Evolutionary conservation across 2,113 vertebrate species (phyloP), one percentile per base, ranked within the genome.

Genomic region (Lasiurus cinereus): DNA sequence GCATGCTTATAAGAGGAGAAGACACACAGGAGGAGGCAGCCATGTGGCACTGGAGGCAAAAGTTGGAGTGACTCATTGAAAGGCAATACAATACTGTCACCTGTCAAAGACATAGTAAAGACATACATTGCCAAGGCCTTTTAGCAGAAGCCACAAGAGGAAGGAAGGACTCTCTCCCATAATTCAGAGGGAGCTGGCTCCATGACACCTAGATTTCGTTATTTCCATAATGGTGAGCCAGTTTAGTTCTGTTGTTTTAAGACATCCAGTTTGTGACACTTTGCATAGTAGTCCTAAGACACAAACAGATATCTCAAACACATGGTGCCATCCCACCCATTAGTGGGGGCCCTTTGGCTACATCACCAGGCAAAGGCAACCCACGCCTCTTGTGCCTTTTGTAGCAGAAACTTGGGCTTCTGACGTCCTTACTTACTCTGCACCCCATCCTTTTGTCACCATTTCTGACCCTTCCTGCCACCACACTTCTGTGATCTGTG

Each of bases 261-360:
- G 46, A 33, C 91, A 29, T 29, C 22, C 0, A 5, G 14, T 33
- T 22, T 27, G 50, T 21, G 64, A 33, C 3, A 59, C 74, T 22
- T 48, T 18, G 13, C 62, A 24, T 14, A 2, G 66, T 11, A 50
- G 62, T 27, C 43, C 24, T 2, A 18, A 64, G 52, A 72, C 21
- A 52, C 22, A 6, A n/a, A 91, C 27, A 27, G 73, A 36, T 12
- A 22, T 11, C 43, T 69, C 3, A 16, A 15, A 70, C 50, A 10
- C 21, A 11, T 2, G 31, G 27, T 8, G 7, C 5, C 0, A 0
- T 15, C 5, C 59, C 24, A 21, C 24, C 39, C n/a, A 16, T 39
- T 8, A 59, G 29, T 21, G 56, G 4, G 33, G 36, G 36, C 72
- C 27, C 27, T 83, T 33, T 1, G 74, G 29, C 4, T 16, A 16